Base-by-base conservation (phyloP, 2,113 vertebrate species). In the Brachionichthys hirsutus region DNA sequence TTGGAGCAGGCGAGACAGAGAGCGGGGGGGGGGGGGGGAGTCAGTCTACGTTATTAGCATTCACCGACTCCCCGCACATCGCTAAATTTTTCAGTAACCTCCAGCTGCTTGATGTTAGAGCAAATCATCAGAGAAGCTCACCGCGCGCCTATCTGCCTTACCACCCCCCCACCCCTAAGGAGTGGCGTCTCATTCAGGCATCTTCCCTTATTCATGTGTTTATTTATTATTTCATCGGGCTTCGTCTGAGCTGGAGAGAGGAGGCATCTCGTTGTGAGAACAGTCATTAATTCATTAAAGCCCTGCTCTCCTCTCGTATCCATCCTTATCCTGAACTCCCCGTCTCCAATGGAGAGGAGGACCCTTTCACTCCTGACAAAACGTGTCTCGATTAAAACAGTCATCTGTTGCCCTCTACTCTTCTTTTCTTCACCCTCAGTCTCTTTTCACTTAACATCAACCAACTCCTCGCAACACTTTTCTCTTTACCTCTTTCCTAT, bases 31-130 rank as follows among this genome's bases (percentile, higher is more conserved):
- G 13, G 34, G 5, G 45, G 18, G 6, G 50, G 40, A 36, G 36
- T 20, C 3, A 40, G 75, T 53, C 62, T 67, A 55, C 54, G n/a
- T 53, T 82, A 90, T 92, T 91, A 90, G 89, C 85, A 91, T 89
- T 90, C 89, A 85, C 77, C 54, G 54, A 80, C 81, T 87, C 80
- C 83, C 75, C 5, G 63, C 61, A 78, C 79, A 77, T 87, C 52
- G 76, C 81, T 91, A 92, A 90, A 92, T 91, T 90, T 91, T 92
- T 92, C 86, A 92, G 84, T 84, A 90, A 87, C 88, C 89, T 90
- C 89, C 90, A 92, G 88, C 88, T 90, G 90, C 89, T 90, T 90
- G 83, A 88, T 88, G 85, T 91, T 90, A 82, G 78, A 89, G 77
- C 84, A 83, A 86, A 88, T 90, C 89, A 89, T 86, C 85, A 87